Conservation (phyloP, 2,888 invertebrate species). For the Chesias legatella region DNA sequence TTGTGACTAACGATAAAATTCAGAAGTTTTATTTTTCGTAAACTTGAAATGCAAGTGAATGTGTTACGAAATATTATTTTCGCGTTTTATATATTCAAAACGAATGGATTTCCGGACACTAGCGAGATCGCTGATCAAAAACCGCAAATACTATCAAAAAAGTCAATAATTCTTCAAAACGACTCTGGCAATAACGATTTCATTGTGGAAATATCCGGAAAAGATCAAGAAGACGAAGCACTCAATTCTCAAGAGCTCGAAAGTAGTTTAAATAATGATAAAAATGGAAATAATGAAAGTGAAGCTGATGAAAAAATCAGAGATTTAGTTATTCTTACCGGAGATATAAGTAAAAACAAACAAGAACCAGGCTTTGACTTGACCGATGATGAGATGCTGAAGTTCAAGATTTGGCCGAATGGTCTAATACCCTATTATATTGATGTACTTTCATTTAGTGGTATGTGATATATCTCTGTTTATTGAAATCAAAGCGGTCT, state of each 20-base stretch:
- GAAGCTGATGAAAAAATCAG: too few species aligned
- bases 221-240: neutral
- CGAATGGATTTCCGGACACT: slow-evolving; percentile 4
- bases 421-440: slow-evolving; percentile 61
- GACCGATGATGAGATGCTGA: slow-evolving; percentile 31
- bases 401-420: slow-evolving; percentile 58
- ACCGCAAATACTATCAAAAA: too few species aligned
- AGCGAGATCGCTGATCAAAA: too few species aligned
- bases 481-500: too few species aligned
- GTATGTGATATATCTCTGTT: too few species aligned
- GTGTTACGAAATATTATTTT: slow-evolving; percentile 5
- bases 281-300: neutral
- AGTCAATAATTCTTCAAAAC: too few species aligned
- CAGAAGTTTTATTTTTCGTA: neutral
- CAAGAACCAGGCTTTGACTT: slow-evolving; percentile 41
- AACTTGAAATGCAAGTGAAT: slow-evolving; percentile 7
- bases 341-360: slow-evolving; percentile 3
- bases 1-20: slow-evolving; percentile 6
- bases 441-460: slow-evolving; percentile 53
- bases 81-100: slow-evolving; percentile 4
- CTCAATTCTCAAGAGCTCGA: too few species aligned
- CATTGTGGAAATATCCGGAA: neutral
- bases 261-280: too few species aligned
- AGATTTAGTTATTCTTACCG: neutral
- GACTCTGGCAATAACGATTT: too few species aligned